Percentiles rank a stretch among this genome's conserved stretches.
Conservation (phyloP, 2,888 invertebrate species). For the Lathronympha strigana region DNA sequence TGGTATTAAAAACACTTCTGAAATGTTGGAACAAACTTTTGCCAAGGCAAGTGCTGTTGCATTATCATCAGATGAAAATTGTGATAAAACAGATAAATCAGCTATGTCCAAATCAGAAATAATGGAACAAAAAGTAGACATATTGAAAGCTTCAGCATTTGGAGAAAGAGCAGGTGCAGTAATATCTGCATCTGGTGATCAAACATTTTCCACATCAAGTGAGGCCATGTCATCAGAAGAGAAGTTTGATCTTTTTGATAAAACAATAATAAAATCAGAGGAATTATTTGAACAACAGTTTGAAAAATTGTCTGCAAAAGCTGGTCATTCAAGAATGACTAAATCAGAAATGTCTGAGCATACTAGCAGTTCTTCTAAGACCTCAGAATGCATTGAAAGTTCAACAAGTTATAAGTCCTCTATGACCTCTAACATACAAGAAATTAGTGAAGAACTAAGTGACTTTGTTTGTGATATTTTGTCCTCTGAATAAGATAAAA, state of each 20-base stretch:
- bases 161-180: conserved; percentile 33
- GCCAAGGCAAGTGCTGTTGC: conserved; percentile 42
- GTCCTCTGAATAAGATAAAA: conserved; percentile 56
- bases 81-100: conserved; percentile 1
- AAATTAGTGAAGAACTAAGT: conserved; percentile 50
- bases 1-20: conserved; percentile 36
- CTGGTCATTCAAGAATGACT: conserved; percentile 37
- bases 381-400: conserved; percentile 25
- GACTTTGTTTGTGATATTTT: conserved; percentile 54
- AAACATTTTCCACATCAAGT: conserved; percentile 44
- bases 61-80: background rate
- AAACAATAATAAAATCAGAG: conserved; percentile 42
- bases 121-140: background rate
- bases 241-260: conserved; percentile 37
- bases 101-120: conserved; percentile 46
- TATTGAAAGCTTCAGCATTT: conserved; percentile 7
- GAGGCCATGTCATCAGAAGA: conserved; percentile 35
- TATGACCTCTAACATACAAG: conserved; percentile 51
- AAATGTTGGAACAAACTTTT: conserved; percentile 43
- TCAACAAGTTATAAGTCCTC: conserved; percentile 46
- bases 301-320: conserved; percentile 39
- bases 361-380: conserved; percentile 24
- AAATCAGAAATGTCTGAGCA: conserved; percentile 26
- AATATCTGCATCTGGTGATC: conserved; percentile 8
- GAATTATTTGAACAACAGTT: conserved; percentile 8